Base-by-base conservation (phyloP, 2,888 invertebrate genomes). In the Lycia hirtaria region DNA sequence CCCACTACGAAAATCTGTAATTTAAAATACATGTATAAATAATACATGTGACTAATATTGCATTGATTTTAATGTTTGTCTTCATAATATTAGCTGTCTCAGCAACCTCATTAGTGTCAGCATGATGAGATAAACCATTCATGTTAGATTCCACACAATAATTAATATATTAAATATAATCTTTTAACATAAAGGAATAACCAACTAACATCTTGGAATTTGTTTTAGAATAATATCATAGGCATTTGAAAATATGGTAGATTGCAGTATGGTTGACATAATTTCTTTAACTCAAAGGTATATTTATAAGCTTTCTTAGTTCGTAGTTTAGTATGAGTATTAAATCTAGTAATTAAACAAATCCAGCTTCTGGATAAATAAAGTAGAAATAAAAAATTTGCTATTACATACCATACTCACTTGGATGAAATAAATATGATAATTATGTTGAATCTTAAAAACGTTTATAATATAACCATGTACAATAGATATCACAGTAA, bases 1-100 rank as follows among this genome's bases (percentile, higher is more conserved):
- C 64, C 97, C 96, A 84, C 94, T 94, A 81, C 96, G 94, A 90
- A 97, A 97, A 93, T 97, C 97, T 96, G 92, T 69, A 93, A 93
- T 52, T 68, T 62, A 60, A 61, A 64, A 4, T 30, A 37, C 5
- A 35, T 52, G 15, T 7, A 17, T n/a, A 32, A 41, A 19, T 5
- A 14, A 4, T 5, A 15, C 12, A 37, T 28, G 17, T 20, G 14
- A 7, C n/a, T 40, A 17, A 7, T 38, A 22, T 6, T 12, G 0
- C 10, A 4, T 38, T 0, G 5, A 15, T 15, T 3, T 10, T 3
- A 22, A 3, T 24, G 5, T 12, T 14, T 19, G 17, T n/a, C 7
- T 64, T 56, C 56, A 65, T 45, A 63, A 61, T 28, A 26, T 3
- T 9, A 15, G 43, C 28, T 26, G 15, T n/a, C 5, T 41, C 30